A percentile compares a stretch with the other conserved stretches of the same genome.
phyloP scores from a whole-genome alignment of 1,140 invertebrate genomes.

The Orchestia grillus region DNA sequence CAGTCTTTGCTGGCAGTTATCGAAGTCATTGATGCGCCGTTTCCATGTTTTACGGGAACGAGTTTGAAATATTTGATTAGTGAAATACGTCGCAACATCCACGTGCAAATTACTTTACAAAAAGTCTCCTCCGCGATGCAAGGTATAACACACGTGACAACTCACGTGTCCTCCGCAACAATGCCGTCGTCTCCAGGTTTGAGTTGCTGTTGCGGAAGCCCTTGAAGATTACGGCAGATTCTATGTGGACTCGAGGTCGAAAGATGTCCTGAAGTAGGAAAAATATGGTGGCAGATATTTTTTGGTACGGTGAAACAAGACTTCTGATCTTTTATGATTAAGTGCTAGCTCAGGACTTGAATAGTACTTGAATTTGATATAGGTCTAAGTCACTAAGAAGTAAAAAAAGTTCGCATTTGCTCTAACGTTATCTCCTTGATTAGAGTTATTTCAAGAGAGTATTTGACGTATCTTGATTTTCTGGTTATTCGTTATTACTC shows the following conservation, averaged over 20 bases:
- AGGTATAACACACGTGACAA: not conserved
- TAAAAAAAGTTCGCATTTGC: not conserved
- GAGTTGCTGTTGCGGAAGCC: not conserved
- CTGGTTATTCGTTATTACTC: too few species aligned
- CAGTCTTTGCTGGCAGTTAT: too few species aligned
- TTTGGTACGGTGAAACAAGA: not conserved
- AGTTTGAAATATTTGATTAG: too few species aligned
- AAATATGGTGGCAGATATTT: not conserved
- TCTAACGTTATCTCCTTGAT: too few species aligned
- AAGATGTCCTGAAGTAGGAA: not conserved
- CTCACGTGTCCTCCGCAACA: not conserved
- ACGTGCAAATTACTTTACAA: too few species aligned
- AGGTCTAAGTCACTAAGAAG: not conserved
- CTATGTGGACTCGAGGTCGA: not conserved
- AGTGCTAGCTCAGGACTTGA: not conserved
- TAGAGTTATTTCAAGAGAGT: too few species aligned
- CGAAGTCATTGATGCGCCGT: too few species aligned
- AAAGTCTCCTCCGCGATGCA: too few species aligned
- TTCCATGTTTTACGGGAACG: too few species aligned
- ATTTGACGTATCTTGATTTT: too few species aligned
- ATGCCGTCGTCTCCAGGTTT: not conserved
- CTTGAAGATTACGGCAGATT: constrained; percentile 4
- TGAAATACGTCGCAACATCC: too few species aligned
- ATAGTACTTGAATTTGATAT: not conserved
- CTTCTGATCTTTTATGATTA: not conserved